Percentiles rank a stretch among this genome's conserved stretches.
Evolutionary conservation across 2,888 invertebrate genomes (phyloP).

Genomic region (Hirudinaria manillensis): DNA sequence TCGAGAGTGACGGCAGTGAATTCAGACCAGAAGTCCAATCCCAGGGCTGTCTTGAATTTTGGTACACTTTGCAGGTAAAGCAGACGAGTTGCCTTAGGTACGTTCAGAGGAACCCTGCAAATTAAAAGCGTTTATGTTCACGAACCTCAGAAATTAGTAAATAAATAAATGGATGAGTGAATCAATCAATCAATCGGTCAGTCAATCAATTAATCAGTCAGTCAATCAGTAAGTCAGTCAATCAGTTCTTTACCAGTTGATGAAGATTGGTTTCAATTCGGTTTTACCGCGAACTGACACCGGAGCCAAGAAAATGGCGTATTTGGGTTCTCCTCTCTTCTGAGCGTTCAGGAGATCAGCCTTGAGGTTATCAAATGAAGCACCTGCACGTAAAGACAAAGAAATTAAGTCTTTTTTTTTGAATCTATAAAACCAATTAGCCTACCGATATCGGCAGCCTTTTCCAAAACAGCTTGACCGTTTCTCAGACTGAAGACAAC

Average conservation of each 20-base stretch:
- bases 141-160: not conserved
- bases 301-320: not conserved
- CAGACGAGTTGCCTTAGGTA: not conserved
- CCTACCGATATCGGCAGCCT: too few relatives aligned
- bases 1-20: not conserved
- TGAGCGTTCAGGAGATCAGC: not conserved
- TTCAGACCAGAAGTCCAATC: not conserved
- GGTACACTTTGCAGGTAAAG: not conserved
- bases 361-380: not conserved
- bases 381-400: not conserved
- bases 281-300: not conserved
- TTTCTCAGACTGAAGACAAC: not conserved
- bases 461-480: too few relatives aligned
- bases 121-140: not conserved
- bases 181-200: too few relatives aligned
- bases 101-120: conserved; percentile 1
- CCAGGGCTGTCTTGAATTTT: not conserved
- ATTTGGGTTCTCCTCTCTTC: not conserved
- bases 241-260: not conserved
- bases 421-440: too few relatives aligned
- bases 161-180: not conserved
- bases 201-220: too few relatives aligned
- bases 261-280: not conserved
- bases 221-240: too few relatives aligned
- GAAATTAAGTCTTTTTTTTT: too few relatives aligned